phyloP scores from a whole-genome alignment of 37 sponge, comb jelly and placozoan species.

The Cladorhizidae sp. region DNA sequence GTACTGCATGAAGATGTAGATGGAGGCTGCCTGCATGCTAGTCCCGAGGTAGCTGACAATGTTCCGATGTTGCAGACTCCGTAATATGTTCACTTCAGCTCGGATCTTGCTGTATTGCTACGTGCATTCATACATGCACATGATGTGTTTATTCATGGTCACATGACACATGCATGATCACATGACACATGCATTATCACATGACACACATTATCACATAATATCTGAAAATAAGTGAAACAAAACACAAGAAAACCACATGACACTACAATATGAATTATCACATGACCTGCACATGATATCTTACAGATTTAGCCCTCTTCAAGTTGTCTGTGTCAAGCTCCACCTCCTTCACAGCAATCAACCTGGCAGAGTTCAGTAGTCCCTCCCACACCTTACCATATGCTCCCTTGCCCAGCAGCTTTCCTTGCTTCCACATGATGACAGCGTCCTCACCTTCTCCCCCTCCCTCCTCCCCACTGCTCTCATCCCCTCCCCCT shows the following conservation, averaged over 20 bases:
- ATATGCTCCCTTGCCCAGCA: slow-evolving; percentile 88
- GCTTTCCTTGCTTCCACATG: slow-evolving; percentile 79
- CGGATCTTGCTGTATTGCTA: slow-evolving; percentile 90
- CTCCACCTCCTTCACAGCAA: slow-evolving; percentile 92
- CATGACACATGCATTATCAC: background rate
- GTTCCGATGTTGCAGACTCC: slow-evolving; percentile 77
- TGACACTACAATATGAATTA: too few relatives aligned
- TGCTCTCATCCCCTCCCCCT: slow-evolving; percentile 9
- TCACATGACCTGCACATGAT: too few relatives aligned
- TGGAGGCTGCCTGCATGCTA: slow-evolving; percentile 54
- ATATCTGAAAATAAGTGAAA: too few relatives aligned
- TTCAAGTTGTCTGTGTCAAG: slow-evolving; percentile 68
- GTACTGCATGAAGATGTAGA: slow-evolving; percentile 94
- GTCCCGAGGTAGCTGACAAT: slow-evolving; percentile 88
- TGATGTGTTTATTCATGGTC: slow-evolving; percentile 74
- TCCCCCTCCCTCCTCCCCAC: slow-evolving; percentile 32
- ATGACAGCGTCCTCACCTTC: slow-evolving; percentile 28
- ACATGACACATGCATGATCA: slow-evolving; percentile 6
- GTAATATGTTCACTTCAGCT: slow-evolving; percentile 80
- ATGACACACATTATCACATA: slow-evolving; percentile 16
- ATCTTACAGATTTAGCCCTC: slow-evolving; percentile 72
- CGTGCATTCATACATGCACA: too few relatives aligned
- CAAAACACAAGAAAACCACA: too few relatives aligned
- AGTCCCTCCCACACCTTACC: slow-evolving; percentile 89
- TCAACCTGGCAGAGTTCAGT: slow-evolving; percentile 72